phyloP scores from a whole-genome alignment of 2,113 vertebrate species.

The Paracyprichromis sp. region DNA sequence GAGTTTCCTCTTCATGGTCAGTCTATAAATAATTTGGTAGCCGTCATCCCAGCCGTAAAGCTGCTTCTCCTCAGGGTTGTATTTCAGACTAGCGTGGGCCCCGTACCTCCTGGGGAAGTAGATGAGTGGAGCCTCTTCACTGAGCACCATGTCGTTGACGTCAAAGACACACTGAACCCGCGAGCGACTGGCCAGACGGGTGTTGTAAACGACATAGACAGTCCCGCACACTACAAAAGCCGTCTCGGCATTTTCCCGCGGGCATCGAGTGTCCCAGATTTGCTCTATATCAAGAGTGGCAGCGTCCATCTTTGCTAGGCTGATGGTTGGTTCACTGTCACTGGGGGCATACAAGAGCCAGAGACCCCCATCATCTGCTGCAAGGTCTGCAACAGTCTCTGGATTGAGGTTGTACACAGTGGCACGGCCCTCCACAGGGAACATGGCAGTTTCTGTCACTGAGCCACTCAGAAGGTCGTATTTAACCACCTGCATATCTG shows the following conservation, averaged over 20 bases:
- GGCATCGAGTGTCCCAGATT: conserved; percentile 94
- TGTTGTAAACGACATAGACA: conserved; percentile 95
- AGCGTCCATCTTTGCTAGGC: conserved; percentile 89
- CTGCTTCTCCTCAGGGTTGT: conserved; percentile 85
- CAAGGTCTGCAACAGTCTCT: conserved; percentile 83
- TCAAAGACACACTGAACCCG: conserved; percentile 92
- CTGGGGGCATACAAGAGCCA: conserved; percentile 86
- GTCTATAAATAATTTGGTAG: conserved; percentile 92
- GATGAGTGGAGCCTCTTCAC: conserved; percentile 81
- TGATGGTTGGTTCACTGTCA: conserved; percentile 82
- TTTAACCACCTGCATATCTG: conserved; percentile 84
- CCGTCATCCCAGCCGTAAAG: conserved; percentile 96
- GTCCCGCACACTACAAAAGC: conserved; percentile 91
- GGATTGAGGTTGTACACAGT: conserved; percentile 81
- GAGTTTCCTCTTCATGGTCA: conserved; percentile 85
- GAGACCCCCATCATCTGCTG: conserved; percentile 84
- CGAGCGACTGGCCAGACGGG: conserved; percentile 83
- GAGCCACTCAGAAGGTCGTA: conserved; percentile 80
- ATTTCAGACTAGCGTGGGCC: conserved; percentile 88
- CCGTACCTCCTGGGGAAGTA: conserved; percentile 92
- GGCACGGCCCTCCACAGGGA: conserved; percentile 78
- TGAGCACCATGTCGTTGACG: conserved; percentile 79
- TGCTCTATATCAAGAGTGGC: conserved; percentile 86
- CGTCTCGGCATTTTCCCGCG: conserved; percentile 84
- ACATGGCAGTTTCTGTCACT: conserved; percentile 82